These are phyloP conservation scores for Osmerus eperlanus DNA, from an alignment of 2,113 vertebrate species.

Conservation along the genomic window DNA sequence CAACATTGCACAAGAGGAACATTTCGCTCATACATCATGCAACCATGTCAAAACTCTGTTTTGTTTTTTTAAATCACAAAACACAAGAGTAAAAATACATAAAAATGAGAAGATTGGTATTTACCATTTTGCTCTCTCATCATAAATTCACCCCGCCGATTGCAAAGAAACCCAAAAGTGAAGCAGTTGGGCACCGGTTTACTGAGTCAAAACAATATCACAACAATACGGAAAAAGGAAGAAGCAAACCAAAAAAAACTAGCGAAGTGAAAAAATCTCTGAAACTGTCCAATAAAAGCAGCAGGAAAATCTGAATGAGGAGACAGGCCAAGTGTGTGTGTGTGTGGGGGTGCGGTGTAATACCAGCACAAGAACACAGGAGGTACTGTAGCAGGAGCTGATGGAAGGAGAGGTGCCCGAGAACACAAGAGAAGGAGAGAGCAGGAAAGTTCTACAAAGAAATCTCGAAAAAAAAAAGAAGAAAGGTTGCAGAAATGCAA, in stretches of 20 bases:
- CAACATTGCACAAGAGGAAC: conserved; percentile 21
- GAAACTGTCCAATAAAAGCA: conserved; percentile 60
- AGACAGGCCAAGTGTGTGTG: conserved; percentile 36
- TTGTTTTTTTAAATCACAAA: conserved; percentile 13
- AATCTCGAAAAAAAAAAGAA: conserved; percentile 21
- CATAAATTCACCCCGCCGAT: conserved; percentile 70
- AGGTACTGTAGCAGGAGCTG: conserved; percentile 65
- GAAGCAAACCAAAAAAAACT: conserved; percentile 27
- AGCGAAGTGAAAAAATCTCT: conserved; percentile 47
- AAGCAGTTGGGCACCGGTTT: conserved; percentile 42
- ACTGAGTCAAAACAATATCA: conserved; percentile 44
- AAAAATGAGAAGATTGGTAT: conserved; percentile 52
- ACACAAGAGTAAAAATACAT: conserved; percentile 28
- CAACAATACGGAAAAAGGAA: conserved; percentile 32
- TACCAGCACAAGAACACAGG: conserved; percentile 67
- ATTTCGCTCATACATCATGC: background rate
- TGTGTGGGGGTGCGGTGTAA: conserved; percentile 45
- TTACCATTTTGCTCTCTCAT: conserved; percentile 80
- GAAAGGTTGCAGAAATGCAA: background rate
- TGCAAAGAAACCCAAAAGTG: conserved; percentile 53
- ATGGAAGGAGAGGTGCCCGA: conserved; percentile 45
- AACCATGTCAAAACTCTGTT: background rate
- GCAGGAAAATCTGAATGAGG: conserved; percentile 43
- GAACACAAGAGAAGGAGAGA: conserved; percentile 61
- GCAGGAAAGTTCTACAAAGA: conserved; percentile 41